A percentile compares a stretch with the other conserved stretches of the same genome.
Evolutionary conservation across 2,797 vertebrate genomes (phyloP).

Genomic region (Botia almorhae): DNA sequence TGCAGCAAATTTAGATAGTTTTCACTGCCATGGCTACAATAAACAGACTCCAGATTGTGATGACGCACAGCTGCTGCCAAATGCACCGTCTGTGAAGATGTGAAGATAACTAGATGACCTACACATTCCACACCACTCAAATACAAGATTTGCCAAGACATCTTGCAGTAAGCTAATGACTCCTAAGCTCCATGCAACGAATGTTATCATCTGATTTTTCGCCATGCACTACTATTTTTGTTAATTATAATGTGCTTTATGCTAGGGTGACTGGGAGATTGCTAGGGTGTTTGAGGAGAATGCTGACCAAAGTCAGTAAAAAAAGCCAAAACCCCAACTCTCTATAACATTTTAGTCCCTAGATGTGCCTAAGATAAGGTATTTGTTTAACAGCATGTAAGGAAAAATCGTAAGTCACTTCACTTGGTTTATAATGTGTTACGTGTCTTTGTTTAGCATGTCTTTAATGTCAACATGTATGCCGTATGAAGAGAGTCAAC

Average conservation of each 20-base stretch:
- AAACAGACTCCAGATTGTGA: conserved; percentile 40
- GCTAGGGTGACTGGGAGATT: neutral
- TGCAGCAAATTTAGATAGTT: conserved; percentile 33
- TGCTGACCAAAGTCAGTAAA: neutral
- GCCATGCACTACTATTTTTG: neutral
- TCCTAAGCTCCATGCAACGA: neutral
- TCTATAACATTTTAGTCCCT: too few species aligned
- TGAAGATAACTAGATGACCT: conserved; percentile 15
- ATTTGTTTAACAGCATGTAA: too few species aligned
- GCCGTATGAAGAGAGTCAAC: neutral
- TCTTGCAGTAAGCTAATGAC: neutral
- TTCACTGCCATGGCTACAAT: conserved; percentile 40
- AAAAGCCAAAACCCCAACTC: too few species aligned
- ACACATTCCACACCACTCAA: conserved; percentile 13
- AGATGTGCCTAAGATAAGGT: too few species aligned
- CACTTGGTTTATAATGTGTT: neutral
- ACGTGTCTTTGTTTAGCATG: neutral
- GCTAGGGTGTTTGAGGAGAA: neutral
- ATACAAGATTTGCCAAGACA: neutral
- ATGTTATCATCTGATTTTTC: neutral
- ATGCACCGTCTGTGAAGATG: neutral
- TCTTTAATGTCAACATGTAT: neutral
- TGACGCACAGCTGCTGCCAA: conserved; percentile 52
- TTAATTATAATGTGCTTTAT: neutral
- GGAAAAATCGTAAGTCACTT: neutral